These are phyloP conservation scores for Eleutherodactylus coqui DNA, from an alignment of 2,797 vertebrate genomes.

Conservation along the genomic window DNA sequence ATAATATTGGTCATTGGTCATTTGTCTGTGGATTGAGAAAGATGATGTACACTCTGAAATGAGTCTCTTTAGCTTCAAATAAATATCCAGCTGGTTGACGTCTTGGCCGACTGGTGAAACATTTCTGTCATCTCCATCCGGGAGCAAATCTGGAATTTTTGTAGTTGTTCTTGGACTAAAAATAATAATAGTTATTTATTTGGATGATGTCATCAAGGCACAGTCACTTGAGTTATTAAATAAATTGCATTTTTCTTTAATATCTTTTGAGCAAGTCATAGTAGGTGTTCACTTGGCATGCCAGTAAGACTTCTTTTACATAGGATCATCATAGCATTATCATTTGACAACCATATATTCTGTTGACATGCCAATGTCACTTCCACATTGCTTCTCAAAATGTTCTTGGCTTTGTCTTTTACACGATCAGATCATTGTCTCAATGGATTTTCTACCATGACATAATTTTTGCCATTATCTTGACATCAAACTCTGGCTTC, in stretches of 20 bases:
- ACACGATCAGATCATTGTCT: constrained; percentile 57
- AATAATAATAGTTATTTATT: neutral
- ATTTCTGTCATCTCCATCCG: too few species aligned
- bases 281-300: neutral
- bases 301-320: neutral
- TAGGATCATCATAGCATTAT: constrained; percentile 40
- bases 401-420: constrained; percentile 41
- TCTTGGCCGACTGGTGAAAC: too few species aligned
- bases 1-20: too few species aligned
- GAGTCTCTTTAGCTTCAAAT: too few species aligned
- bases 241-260: neutral
- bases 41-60: too few species aligned
- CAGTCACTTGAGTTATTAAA: neutral
- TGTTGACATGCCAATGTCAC: constrained; percentile 52
- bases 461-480: constrained; percentile 62
- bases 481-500: constrained; percentile 57
- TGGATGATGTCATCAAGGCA: neutral
- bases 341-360: constrained; percentile 1
- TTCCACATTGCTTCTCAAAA: constrained; percentile 39
- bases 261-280: neutral
- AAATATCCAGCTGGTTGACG: too few species aligned
- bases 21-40: too few species aligned
- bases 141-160: too few species aligned
- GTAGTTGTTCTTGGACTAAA: too few species aligned
- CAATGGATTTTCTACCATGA: constrained; percentile 60